Evolutionary conservation across 2,888 invertebrate species (phyloP).

Genomic region (Ceratothoa steindachneri): DNA sequence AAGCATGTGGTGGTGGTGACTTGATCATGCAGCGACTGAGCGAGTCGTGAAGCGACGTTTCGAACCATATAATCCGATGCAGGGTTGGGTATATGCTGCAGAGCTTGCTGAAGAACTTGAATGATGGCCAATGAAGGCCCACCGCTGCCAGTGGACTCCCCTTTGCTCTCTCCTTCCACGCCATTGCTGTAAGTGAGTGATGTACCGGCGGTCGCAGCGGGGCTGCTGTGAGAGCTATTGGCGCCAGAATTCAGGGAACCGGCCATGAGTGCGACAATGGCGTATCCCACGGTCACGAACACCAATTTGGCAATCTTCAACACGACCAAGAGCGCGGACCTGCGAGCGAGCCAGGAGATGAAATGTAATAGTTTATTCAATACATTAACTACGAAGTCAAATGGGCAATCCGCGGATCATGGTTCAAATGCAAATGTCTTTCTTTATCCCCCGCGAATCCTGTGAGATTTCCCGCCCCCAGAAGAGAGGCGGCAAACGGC

Average conservation of each 20-base stretch:
- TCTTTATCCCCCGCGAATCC: background rate
- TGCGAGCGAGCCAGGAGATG: too few relatives aligned
- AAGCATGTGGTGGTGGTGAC: constrained; percentile 53
- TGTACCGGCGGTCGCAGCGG: background rate
- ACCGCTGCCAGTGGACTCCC: constrained; percentile 48
- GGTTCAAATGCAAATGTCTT: background rate
- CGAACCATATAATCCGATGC: constrained; percentile 78
- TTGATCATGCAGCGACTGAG: constrained; percentile 74
- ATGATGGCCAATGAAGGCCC: constrained; percentile 55
- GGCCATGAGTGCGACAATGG: constrained; percentile 54
- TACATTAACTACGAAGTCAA: too few relatives aligned
- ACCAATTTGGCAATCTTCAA: constrained; percentile 83
- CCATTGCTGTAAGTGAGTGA: background rate
- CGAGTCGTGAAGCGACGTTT: constrained; percentile 75
- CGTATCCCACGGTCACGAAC: constrained; percentile 64
- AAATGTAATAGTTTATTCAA: too few relatives aligned
- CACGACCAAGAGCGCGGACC: constrained; percentile 81
- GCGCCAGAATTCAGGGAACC: constrained; percentile 47
- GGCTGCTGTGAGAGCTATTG: constrained; percentile 37
- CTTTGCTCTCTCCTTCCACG: constrained; percentile 8
- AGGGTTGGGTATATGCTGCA: constrained; percentile 77
- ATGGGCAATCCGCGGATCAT: too few relatives aligned
- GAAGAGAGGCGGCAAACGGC: too few relatives aligned
- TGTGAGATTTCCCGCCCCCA: too few relatives aligned
- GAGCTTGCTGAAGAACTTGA: constrained; percentile 68